Evolutionary conservation across 2,888 invertebrate genomes (phyloP).

Genomic region (Pterostichus niger): DNA sequence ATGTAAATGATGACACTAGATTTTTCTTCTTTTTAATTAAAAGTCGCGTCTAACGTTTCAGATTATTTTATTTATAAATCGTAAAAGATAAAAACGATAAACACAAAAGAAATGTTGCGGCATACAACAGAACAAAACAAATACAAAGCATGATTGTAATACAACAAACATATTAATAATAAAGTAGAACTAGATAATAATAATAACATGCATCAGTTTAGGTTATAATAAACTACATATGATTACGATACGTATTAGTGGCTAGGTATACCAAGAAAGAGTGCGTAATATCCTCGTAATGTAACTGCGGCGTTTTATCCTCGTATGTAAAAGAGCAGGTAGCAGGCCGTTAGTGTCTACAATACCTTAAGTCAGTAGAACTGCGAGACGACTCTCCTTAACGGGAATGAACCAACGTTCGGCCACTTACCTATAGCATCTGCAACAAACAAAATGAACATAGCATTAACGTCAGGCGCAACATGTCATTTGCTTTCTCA

Average conservation of each 20-base stretch:
- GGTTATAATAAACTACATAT: too few relatives aligned
- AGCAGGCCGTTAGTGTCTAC: conserved; percentile 34
- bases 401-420: conserved; percentile 48
- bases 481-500: conserved; percentile 58
- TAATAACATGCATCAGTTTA: conserved; percentile 55
- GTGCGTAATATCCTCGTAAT: neutral
- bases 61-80: conserved; percentile 53
- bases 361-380: conserved; percentile 62
- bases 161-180: conserved; percentile 40
- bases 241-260: conserved; percentile 28
- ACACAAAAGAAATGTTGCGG: conserved; percentile 33
- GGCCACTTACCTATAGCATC: conserved; percentile 89
- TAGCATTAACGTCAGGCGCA: conserved; percentile 68
- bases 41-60: conserved; percentile 52
- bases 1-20: conserved; percentile 48
- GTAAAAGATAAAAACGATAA: conserved; percentile 47
- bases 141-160: conserved; percentile 46
- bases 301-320: neutral
- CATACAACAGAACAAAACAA: conserved; percentile 44
- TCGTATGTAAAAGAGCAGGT: conserved; percentile 20
- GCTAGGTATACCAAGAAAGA: neutral
- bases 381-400: conserved; percentile 46
- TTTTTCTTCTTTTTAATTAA: conserved; percentile 52
- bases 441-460: conserved; percentile 82
- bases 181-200: conserved; percentile 33